Base-by-base conservation (phyloP, 2,888 invertebrate species). In the Mesochorus sp. region DNA sequence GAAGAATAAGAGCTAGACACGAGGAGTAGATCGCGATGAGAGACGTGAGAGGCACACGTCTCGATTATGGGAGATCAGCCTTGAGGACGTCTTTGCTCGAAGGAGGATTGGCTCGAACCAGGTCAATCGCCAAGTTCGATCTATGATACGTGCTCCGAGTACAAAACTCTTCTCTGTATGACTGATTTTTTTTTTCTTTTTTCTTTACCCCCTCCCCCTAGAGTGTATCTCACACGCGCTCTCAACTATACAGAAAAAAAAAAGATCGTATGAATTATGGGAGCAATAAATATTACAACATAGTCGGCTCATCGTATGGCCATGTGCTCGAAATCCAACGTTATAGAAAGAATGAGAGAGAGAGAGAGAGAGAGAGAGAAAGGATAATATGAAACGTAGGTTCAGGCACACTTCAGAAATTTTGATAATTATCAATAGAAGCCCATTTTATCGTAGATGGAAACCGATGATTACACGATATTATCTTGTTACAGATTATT, bases 41-140 rank as follows among this genome's bases (percentile, higher is more conserved):
- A 17, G 39, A 8, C 14, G 39, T 4, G 37, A 57, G 47, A 34
- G 55, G 21, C 49, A 26, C 49, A 57, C 47, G 53, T 75, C 34
- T 26, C 51, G 64, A 59, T 61, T 64, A 70, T 70, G 49, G 53
- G 28, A 68, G 55, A 66, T 59, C 47, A 39, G 71, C 76, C 74
- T 76, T 62, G 77, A 62, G 72, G 75, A 74, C 75, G 76, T 77
- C 72, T 71, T 64, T 34, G 44, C 72, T 55, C 19, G 39, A 66
- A 72, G 66, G 61, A 55, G 68, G 64, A 79, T 70, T 79, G 83
- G 81, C 77, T 81, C 82, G 84, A 88, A 88, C 84, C 86, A 85
- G 88, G 88, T 87, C 88, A 86, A 86, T 88, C 86, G 84, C 85
- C 80, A 77, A 84, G 84, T 83, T 85, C 84, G 82, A 85, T 82